Conservation (phyloP, 1,140 invertebrate species). For the Conus ventricosus region DNA sequence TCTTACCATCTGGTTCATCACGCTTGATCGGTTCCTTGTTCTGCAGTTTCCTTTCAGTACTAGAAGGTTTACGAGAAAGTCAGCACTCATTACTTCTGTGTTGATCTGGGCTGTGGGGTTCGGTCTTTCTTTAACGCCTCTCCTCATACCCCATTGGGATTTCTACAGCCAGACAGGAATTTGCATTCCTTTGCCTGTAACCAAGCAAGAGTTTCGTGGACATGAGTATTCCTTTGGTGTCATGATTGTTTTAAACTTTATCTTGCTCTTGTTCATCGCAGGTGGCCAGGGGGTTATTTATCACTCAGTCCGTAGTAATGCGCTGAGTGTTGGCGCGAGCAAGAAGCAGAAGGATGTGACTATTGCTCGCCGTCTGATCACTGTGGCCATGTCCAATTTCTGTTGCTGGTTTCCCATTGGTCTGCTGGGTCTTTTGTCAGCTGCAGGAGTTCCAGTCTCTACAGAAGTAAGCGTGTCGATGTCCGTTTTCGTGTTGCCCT, state of each 20-base stretch:
- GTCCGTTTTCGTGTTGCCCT: conserved; percentile 43
- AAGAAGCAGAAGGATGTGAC: conserved; percentile 34
- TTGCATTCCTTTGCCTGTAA: conserved; percentile 52
- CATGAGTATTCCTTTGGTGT: conserved; percentile 47
- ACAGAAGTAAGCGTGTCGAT: conserved; percentile 76
- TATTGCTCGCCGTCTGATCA: conserved; percentile 35
- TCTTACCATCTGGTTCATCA: conserved; percentile 51
- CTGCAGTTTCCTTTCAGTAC: conserved; percentile 59
- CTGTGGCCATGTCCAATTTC: conserved; percentile 47
- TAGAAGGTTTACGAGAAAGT: conserved; percentile 26
- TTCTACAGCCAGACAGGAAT: conserved; percentile 47
- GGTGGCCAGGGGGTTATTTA: conserved; percentile 52
- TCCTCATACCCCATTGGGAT: neutral
- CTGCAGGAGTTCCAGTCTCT: conserved; percentile 15
- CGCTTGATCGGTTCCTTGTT: conserved; percentile 55
- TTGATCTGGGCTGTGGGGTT: conserved; percentile 43
- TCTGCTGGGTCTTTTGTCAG: conserved; percentile 35
- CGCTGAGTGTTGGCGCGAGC: neutral
- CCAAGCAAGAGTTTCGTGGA: conserved; percentile 30
- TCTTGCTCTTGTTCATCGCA: conserved; percentile 47
- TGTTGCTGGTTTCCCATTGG: conserved; percentile 49
- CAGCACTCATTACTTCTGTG: neutral
- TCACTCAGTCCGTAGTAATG: conserved; percentile 26
- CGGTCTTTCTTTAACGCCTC: conserved; percentile 40
- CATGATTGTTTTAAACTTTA: conserved; percentile 49